A percentile compares a stretch with the other conserved stretches of the same genome.
Evolutionary conservation across 2,113 vertebrate species (phyloP).

Genomic region (Engystomops pustulosus): DNA sequence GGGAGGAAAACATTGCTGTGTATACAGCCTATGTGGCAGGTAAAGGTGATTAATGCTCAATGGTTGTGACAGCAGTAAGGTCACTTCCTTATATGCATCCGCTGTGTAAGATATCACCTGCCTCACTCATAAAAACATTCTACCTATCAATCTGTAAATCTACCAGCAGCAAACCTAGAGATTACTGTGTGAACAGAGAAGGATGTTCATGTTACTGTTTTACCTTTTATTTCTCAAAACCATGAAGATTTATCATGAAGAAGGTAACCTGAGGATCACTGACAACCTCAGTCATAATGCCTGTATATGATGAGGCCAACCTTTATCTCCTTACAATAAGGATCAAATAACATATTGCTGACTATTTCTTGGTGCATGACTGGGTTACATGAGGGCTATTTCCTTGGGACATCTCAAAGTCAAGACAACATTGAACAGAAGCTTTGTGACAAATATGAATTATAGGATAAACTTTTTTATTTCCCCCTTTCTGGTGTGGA

Average conservation of each 20-base stretch:
- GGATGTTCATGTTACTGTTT: slow-evolving; percentile 22
- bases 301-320: slow-evolving; percentile 8
- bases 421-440: background rate
- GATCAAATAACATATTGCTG: slow-evolving; percentile 31
- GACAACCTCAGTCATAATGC: slow-evolving; percentile 26
- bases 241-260: slow-evolving; percentile 8
- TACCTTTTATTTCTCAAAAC: background rate
- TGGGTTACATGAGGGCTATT: slow-evolving; percentile 37
- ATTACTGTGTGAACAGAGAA: slow-evolving; percentile 2
- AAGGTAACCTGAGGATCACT: slow-evolving; percentile 46
- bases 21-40: slow-evolving; percentile 59
- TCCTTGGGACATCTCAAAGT: slow-evolving; percentile 24
- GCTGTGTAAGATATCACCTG: slow-evolving; percentile 71
- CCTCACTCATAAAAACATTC: slow-evolving; percentile 59
- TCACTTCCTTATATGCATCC: slow-evolving; percentile 68
- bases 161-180: slow-evolving; percentile 21
- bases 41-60: slow-evolving; percentile 79
- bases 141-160: slow-evolving; percentile 70
- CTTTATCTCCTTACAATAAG: slow-evolving; percentile 41
- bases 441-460: background rate
- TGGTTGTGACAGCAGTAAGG: slow-evolving; percentile 67
- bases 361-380: slow-evolving; percentile 13
- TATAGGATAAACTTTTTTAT: too few relatives aligned
- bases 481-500: too few relatives aligned
- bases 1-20: slow-evolving; percentile 66